These are phyloP conservation scores for Drosophila subsilvestris DNA, from an alignment of 2,888 invertebrate species.

Conservation along the genomic window DNA sequence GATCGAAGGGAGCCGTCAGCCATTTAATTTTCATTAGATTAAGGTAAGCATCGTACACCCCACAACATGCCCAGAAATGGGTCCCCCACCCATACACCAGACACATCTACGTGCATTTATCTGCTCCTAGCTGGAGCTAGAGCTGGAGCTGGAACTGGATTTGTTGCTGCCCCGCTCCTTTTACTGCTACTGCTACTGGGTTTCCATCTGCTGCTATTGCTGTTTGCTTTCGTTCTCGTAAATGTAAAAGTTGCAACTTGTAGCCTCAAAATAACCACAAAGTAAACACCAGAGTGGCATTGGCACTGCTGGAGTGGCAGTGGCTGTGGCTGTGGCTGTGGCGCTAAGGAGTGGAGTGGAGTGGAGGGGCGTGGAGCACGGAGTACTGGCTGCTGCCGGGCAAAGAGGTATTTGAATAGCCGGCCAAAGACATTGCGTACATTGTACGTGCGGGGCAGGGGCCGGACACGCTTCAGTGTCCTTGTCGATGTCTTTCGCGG, in stretches of 20 bases:
- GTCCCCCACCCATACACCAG: neutral
- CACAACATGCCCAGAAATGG: constrained; percentile 23
- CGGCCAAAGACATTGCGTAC: constrained; percentile 55
- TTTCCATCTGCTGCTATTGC: constrained; percentile 18
- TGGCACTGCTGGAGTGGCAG: constrained; percentile 18
- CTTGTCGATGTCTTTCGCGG: constrained; percentile 40
- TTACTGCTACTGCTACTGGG: constrained; percentile 22
- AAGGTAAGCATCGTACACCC: constrained; percentile 46
- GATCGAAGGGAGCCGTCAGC: constrained; percentile 38
- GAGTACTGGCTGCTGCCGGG: constrained; percentile 22
- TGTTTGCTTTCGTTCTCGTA: constrained; percentile 51
- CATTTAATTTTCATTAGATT: constrained; percentile 69
- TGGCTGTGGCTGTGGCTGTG: constrained; percentile 25
- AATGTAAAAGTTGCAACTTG: constrained; percentile 76
- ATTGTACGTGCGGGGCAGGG: constrained; percentile 52
- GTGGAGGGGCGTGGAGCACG: too few species aligned
- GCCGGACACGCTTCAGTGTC: constrained; percentile 27
- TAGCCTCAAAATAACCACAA: constrained; percentile 79
- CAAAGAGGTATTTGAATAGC: constrained; percentile 68
- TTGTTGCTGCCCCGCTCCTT: constrained; percentile 13
- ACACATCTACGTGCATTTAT: constrained; percentile 17
- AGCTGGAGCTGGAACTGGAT: neutral
- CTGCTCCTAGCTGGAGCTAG: neutral
- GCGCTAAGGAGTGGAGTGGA: neutral
- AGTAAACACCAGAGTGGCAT: constrained; percentile 74